phyloP scores from a whole-genome alignment of 2,113 vertebrate species.

The Coregonus clupeaformis region DNA sequence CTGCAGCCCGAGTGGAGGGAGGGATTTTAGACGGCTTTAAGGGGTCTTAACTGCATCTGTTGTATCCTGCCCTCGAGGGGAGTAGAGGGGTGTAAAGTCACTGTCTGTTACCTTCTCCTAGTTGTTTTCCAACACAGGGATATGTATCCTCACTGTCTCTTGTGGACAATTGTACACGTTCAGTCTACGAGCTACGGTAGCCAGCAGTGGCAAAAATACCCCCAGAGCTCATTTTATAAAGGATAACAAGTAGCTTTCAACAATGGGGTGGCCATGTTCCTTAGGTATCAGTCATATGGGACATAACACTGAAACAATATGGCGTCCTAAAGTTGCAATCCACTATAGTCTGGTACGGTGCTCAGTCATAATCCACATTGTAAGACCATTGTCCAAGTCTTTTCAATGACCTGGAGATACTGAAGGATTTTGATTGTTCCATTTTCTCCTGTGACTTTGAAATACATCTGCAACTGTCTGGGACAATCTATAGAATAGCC shows the following conservation, averaged over 20 bases:
- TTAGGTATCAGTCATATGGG: neutral
- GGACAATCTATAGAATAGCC: neutral
- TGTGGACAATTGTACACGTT: slow-evolving; percentile 12
- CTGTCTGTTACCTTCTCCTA: slow-evolving; percentile 20
- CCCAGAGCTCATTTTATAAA: neutral
- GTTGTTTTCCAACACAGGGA: neutral
- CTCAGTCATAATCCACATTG: neutral
- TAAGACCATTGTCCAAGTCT: neutral
- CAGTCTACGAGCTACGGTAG: neutral
- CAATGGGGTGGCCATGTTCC: slow-evolving; percentile 8
- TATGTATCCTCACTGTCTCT: neutral
- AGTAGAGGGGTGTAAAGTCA: slow-evolving; percentile 2
- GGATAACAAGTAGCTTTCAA: neutral
- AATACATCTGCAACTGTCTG: neutral
- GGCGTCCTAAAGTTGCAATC: neutral
- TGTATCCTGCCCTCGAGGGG: slow-evolving; percentile 31
- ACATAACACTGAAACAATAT: neutral
- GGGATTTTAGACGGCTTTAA: slow-evolving; percentile 42
- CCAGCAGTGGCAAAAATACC: neutral
- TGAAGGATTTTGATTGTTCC: slow-evolving; percentile 8
- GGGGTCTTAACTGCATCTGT: slow-evolving; percentile 35
- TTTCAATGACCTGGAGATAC: slow-evolving; percentile 2
- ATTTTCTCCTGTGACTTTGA: neutral
- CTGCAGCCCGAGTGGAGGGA: neutral
- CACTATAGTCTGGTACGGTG: slow-evolving; percentile 1